These are phyloP conservation scores for Leptocoma aspasia DNA, from an alignment of 2,113 vertebrate species.

Conservation along the genomic window DNA sequence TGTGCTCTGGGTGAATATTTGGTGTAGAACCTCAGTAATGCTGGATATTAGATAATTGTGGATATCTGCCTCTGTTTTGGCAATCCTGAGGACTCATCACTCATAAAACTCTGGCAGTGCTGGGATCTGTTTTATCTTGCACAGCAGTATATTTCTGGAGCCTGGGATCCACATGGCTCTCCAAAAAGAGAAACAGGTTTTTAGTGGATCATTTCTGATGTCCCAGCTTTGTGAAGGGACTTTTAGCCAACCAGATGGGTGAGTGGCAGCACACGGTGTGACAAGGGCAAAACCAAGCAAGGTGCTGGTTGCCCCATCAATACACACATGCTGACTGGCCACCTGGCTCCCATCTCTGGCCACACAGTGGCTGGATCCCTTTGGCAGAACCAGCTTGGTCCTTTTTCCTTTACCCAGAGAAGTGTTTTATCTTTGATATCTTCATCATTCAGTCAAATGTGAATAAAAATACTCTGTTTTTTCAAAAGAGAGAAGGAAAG, in stretches of 20 bases:
- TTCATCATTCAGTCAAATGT: neutral
- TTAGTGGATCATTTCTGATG: neutral
- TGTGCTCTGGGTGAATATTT: neutral
- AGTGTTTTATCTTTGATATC: neutral
- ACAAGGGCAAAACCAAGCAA: neutral
- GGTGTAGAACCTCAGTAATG: neutral
- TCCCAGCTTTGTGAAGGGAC: neutral
- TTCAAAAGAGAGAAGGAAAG: neutral
- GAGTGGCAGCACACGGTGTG: fast-evolving
- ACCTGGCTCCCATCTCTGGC: neutral
- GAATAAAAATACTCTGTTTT: neutral
- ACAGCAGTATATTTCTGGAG: fast-evolving
- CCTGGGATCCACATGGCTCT: neutral
- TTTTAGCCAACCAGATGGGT: neutral
- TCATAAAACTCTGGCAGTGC: neutral
- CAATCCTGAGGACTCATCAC: neutral
- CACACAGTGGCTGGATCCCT: neutral
- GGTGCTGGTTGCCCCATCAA: neutral
- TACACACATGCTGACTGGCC: neutral
- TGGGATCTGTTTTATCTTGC: neutral
- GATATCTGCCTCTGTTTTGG: neutral
- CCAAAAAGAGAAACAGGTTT: neutral
- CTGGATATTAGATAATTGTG: neutral
- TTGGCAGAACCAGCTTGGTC: neutral
- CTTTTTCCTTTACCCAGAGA: neutral